Conservation (phyloP, 92 coral and sea anemone species). For the Scolanthus callimorphus region DNA sequence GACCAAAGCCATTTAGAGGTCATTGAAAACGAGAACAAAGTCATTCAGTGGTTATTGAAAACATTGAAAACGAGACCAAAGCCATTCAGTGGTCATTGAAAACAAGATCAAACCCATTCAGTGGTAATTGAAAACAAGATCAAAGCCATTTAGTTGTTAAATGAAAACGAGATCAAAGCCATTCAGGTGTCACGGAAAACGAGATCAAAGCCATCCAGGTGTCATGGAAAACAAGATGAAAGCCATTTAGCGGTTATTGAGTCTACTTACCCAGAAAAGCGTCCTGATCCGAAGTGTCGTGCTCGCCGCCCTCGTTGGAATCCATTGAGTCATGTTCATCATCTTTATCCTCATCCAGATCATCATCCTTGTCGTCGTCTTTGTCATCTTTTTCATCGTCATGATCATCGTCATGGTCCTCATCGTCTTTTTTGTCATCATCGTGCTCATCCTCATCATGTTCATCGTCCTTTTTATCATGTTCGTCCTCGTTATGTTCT, state of each 20-base stretch:
- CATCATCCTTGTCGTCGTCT: slow-evolving; percentile 34
- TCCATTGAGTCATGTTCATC: slow-evolving; percentile 26
- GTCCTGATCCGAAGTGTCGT: slow-evolving; percentile 57
- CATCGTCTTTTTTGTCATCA: slow-evolving; percentile 25
- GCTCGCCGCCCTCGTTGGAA: slow-evolving; percentile 2
- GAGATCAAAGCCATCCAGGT: background rate
- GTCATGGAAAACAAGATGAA: background rate
- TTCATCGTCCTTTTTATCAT: slow-evolving; percentile 22
- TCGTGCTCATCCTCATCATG: slow-evolving; percentile 35
- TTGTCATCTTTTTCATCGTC: slow-evolving; percentile 27
- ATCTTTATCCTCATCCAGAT: slow-evolving; percentile 34
- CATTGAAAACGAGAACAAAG: too few relatives aligned
- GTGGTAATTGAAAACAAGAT: too few relatives aligned
- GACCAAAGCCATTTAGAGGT: too few relatives aligned
- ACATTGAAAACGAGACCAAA: too few relatives aligned
- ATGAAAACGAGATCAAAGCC: too few relatives aligned
- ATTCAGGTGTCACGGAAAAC: background rate
- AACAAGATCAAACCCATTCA: too few relatives aligned
- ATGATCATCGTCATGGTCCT: slow-evolving; percentile 21
- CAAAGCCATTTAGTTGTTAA: too few relatives aligned
- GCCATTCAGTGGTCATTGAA: too few relatives aligned
- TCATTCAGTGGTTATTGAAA: too few relatives aligned
- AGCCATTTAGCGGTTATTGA: too few relatives aligned
- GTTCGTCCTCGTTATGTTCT: slow-evolving; percentile 27
- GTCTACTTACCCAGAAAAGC: slow-evolving; percentile 77